Evolutionary conservation across 2,113 vertebrate genomes (phyloP).

Genomic region (Rhodinocichla rosea): DNA sequence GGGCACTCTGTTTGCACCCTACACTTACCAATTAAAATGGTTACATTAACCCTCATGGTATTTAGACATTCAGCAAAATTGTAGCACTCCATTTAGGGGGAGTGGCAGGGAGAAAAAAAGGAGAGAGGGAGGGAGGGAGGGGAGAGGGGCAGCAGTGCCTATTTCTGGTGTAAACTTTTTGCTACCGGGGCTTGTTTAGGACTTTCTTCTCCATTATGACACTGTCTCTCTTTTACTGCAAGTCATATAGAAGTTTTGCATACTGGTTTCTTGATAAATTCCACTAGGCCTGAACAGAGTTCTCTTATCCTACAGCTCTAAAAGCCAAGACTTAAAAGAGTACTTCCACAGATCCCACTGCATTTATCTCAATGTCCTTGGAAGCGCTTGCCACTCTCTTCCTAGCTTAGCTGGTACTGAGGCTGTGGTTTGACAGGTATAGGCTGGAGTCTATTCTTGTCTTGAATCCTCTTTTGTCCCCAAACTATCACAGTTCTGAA

Average conservation of each 20-base stretch:
- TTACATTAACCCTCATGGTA: background rate
- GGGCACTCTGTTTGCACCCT: background rate
- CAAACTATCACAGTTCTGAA: background rate
- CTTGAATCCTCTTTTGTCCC: background rate
- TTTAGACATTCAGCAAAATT: background rate
- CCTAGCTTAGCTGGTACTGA: background rate
- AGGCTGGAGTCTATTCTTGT: background rate
- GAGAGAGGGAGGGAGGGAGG: background rate
- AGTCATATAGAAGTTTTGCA: background rate
- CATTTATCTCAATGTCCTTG: background rate
- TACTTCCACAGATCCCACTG: background rate
- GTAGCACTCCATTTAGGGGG: background rate
- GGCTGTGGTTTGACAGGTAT: background rate
- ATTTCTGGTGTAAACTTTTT: background rate
- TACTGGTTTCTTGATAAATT: background rate
- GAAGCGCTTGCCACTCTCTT: background rate
- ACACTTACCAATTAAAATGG: background rate
- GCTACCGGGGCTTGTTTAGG: background rate
- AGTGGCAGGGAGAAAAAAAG: background rate
- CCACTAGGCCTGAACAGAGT: background rate
- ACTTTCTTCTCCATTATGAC: background rate
- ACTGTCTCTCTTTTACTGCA: background rate
- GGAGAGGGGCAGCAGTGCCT: background rate
- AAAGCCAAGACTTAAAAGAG: background rate
- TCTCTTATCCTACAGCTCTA: background rate